Percentiles rank a stretch among this genome's conserved stretches.
phyloP scores from a whole-genome alignment of 2,888 invertebrate genomes.

The Microplitis manilae region DNA sequence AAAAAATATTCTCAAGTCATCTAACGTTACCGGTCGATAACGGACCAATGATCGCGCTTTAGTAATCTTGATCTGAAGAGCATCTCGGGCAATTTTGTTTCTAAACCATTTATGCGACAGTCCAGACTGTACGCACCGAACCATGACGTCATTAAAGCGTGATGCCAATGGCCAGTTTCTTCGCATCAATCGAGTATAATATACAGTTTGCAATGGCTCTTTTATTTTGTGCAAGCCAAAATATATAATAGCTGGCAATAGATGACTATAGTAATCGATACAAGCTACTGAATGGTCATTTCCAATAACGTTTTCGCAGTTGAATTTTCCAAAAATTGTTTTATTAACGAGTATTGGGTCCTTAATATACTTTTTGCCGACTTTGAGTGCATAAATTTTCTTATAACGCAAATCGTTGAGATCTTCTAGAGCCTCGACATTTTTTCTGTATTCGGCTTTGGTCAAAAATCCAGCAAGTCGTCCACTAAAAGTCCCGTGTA shows the following conservation, averaged over 20 bases:
- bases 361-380: background rate
- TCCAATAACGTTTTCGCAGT: background rate
- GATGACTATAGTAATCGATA: background rate
- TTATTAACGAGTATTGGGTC: constrained; percentile 3
- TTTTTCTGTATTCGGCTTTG: background rate
- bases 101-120: background rate
- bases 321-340: background rate
- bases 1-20: background rate
- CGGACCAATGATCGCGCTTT: background rate
- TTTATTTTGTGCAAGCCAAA: background rate
- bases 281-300: background rate
- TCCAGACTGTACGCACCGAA: background rate
- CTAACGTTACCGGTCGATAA: background rate
- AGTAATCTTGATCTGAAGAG: background rate
- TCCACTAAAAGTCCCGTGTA: constrained; percentile 16
- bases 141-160: background rate
- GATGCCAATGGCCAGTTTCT: background rate
- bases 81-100: background rate
- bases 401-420: background rate
- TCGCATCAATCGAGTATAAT: background rate
- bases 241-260: background rate
- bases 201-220: background rate
- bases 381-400: background rate
- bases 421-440: constrained; percentile 8
- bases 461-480: constrained; percentile 8